These are phyloP conservation scores for Andrena bucephala DNA, from an alignment of 2,888 invertebrate genomes.

Conservation along the genomic window DNA sequence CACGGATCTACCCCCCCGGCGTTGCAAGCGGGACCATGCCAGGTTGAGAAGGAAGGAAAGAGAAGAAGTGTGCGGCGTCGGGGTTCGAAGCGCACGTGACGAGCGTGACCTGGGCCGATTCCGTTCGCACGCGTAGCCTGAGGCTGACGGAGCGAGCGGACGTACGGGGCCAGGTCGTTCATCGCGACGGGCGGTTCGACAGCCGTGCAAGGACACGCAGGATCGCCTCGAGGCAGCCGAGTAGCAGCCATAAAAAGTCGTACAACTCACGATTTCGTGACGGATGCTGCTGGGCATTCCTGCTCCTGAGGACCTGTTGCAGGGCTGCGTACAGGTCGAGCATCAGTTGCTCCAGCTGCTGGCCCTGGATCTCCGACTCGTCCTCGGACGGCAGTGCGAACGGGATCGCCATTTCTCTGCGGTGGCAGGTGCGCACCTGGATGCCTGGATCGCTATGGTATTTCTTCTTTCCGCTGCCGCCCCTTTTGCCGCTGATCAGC, in stretches of 20 bases:
- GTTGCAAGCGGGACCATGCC: background rate
- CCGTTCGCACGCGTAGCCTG: background rate
- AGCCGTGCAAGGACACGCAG: conserved; percentile 34
- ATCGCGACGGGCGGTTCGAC: conserved; percentile 19
- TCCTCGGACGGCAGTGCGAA: conserved; percentile 81
- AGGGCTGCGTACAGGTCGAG: conserved; percentile 81
- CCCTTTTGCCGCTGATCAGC: conserved; percentile 7
- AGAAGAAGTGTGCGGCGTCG: background rate
- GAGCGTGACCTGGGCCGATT: conserved; percentile 1
- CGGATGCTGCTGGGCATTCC: conserved; percentile 81
- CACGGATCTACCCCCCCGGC: background rate
- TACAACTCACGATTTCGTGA: conserved; percentile 83
- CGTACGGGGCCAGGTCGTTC: conserved; percentile 10
- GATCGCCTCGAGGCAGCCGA: conserved; percentile 29
- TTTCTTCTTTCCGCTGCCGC: conserved; percentile 1
- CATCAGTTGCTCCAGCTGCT: conserved; percentile 83
- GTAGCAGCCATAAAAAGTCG: conserved; percentile 46
- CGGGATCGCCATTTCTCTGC: conserved; percentile 82
- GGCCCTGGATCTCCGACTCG: conserved; percentile 79
- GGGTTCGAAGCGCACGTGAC: conserved; percentile 16
- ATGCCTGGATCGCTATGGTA: background rate
- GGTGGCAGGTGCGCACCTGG: conserved; percentile 27
- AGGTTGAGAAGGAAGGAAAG: background rate
- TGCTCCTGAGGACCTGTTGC: conserved; percentile 82
- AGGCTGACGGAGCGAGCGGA: background rate